phyloP scores from a whole-genome alignment of 2,113 vertebrate species.

The Eulacestoma nigropectus region DNA sequence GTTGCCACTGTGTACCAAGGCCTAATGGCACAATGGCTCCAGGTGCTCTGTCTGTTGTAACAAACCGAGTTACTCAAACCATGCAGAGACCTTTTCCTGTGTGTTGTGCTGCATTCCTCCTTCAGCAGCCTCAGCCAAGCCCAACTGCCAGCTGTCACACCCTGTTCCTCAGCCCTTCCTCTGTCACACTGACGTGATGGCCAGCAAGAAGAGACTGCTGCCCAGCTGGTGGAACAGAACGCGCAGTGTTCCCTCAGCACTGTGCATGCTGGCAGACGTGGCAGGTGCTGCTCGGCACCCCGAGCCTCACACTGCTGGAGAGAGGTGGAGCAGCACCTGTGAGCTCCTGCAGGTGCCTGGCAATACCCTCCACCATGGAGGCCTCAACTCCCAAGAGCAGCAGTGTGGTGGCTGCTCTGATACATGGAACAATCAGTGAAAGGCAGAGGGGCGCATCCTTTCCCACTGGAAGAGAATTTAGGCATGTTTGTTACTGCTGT shows the following conservation, averaged over 20 bases:
- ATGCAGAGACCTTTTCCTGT: neutral
- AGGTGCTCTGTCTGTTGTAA: neutral
- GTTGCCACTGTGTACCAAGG: neutral
- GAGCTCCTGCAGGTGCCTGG: neutral
- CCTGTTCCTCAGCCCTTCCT: neutral
- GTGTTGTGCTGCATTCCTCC: neutral
- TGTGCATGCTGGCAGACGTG: fast-evolving
- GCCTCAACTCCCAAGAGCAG: fast-evolving
- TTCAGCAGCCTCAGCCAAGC: neutral
- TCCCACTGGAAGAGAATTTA: neutral
- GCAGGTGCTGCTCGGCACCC: neutral
- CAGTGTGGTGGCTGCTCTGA: neutral
- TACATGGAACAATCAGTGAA: fast-evolving
- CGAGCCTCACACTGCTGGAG: neutral
- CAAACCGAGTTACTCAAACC: neutral
- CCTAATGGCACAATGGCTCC: neutral
- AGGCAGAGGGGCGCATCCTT: neutral
- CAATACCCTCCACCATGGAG: neutral
- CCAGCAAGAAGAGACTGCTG: fast-evolving
- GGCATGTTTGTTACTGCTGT: neutral
- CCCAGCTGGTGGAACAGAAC: neutral
- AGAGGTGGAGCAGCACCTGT: neutral
- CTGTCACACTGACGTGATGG: fast-evolving
- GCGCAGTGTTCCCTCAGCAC: neutral
- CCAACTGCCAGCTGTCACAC: neutral